Conservation (phyloP, 2,113 vertebrate genomes). For the Desmodus rotundus region DNA sequence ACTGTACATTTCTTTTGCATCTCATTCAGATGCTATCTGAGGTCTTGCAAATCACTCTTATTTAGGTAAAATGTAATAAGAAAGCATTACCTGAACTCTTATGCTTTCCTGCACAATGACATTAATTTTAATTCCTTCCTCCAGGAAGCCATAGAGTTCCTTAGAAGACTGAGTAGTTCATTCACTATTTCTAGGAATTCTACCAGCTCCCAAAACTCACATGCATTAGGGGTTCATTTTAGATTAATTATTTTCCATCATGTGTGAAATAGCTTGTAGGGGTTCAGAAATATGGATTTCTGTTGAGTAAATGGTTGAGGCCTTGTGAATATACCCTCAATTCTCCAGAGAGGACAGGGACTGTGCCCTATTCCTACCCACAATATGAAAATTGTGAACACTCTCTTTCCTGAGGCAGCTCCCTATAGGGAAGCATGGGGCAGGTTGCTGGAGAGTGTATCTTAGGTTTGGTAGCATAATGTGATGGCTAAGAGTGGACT, state of each 20-base stretch:
- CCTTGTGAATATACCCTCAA: neutral
- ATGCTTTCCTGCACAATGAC: neutral
- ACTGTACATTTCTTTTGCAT: neutral
- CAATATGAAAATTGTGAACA: neutral
- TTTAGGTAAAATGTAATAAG: neutral
- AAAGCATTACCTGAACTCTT: neutral
- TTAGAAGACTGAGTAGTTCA: neutral
- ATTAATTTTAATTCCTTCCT: neutral
- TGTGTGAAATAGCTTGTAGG: too few species aligned
- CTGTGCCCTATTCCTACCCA: accelerated
- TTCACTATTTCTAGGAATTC: neutral
- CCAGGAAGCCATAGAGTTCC: neutral
- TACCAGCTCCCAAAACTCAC: neutral
- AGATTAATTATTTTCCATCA: neutral
- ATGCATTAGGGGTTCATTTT: neutral
- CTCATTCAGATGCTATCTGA: neutral
- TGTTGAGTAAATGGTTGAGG: neutral
- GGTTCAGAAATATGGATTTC: neutral
- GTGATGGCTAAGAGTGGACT: accelerated
- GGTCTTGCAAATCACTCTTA: neutral
- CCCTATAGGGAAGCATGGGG: accelerated
- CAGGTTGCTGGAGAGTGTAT: accelerated
- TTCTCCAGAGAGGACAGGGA: too few species aligned
- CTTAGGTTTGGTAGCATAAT: accelerated
- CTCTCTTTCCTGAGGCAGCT: neutral